These are phyloP conservation scores for Crambe crambe DNA, from an alignment of 37 sponge, comb jelly and placozoan species.

Conservation along the genomic window DNA sequence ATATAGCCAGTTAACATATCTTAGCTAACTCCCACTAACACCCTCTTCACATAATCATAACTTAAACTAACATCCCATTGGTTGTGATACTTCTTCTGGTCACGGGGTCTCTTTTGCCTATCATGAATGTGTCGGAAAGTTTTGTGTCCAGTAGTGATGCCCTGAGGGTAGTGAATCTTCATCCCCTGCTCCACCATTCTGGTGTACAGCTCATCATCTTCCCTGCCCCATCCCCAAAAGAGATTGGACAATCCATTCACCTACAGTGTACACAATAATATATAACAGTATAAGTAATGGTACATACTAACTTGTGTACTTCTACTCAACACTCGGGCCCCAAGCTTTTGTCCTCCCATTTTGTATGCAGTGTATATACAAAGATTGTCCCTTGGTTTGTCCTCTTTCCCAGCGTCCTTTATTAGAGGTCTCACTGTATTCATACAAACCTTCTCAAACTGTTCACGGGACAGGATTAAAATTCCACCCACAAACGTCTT, in stretches of 20 bases:
- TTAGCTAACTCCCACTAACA: no score
- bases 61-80: slow-evolving; percentile 63
- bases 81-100: slow-evolving; percentile 74
- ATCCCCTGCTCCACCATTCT: slow-evolving; percentile 84
- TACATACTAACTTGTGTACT: no score
- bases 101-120: slow-evolving; percentile 73
- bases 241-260: slow-evolving; percentile 87
- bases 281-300: background rate
- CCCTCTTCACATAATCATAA: background rate
- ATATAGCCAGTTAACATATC: background rate
- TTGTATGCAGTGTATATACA: no score
- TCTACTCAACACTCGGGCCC: no score
- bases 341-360: no score
- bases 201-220: slow-evolving; percentile 92
- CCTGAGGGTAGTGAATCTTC: slow-evolving; percentile 75
- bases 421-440: no score
- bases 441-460: slow-evolving; percentile 71
- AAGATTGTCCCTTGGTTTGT: no score
- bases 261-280: slow-evolving; percentile 27
- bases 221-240: slow-evolving; percentile 98
- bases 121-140: slow-evolving; percentile 89
- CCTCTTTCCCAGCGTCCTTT: no score
- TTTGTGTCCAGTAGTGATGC: slow-evolving; percentile 78
- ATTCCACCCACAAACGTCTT: slow-evolving; percentile 90
- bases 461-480: slow-evolving; percentile 63